phyloP scores from a whole-genome alignment of 2,797 vertebrate species.

The Rhodeus uyekii region DNA sequence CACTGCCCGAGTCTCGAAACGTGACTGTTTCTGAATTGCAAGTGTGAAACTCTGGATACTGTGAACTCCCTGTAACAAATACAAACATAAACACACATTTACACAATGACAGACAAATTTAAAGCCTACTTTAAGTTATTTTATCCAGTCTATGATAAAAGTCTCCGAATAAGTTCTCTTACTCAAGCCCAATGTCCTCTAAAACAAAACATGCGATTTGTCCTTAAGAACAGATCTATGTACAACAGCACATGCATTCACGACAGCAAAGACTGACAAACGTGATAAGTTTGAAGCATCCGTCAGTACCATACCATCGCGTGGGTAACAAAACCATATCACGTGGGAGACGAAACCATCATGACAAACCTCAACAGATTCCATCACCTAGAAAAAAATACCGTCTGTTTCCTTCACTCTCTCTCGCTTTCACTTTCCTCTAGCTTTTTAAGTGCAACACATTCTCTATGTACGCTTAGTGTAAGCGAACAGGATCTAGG shows the following conservation, averaged over 20 bases:
- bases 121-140: background rate
- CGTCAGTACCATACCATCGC: background rate
- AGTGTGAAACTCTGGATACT: conserved; percentile 72
- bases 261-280: background rate
- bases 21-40: conserved; percentile 66
- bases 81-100: conserved; percentile 49
- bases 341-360: conserved; percentile 10
- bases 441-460: background rate
- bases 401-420: background rate
- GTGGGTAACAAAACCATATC: conserved; percentile 25
- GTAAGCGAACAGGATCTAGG: background rate
- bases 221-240: background rate
- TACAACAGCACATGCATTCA: background rate
- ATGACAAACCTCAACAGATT: conserved; percentile 23
- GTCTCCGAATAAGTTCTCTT: background rate
- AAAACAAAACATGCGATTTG: background rate
- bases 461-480: background rate
- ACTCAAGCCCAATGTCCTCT: background rate
- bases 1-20: conserved; percentile 81
- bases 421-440: conserved; percentile 1
- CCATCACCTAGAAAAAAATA: conserved; percentile 30
- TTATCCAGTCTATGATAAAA: background rate
- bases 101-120: conserved; percentile 21
- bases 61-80: conserved; percentile 77
- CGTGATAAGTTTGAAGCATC: background rate